Percentiles rank a stretch among this genome's conserved stretches.
phyloP scores from a whole-genome alignment of 2,888 invertebrate species.

The Chalcis sispes region DNA sequence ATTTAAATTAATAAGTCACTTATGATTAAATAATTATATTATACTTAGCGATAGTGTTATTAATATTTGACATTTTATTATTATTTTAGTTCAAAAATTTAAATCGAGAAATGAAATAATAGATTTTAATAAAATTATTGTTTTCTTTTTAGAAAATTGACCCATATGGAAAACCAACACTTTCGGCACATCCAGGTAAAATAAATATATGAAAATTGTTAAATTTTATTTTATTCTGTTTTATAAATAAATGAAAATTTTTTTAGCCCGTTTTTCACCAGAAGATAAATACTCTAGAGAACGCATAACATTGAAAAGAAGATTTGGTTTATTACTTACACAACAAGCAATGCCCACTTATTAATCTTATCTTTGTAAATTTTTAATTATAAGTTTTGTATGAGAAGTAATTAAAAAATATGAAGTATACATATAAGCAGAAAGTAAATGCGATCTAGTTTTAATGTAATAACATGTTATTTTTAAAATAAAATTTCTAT shows the following conservation, averaged over 20 bases:
- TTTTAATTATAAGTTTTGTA: conserved; percentile 32
- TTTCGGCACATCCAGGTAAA: conserved; percentile 91
- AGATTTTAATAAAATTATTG: conserved; percentile 19
- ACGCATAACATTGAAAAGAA: conserved; percentile 90
- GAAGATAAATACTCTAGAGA: conserved; percentile 96
- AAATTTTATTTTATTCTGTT: background rate
- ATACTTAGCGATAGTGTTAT: too few relatives aligned
- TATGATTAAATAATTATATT: too few relatives aligned
- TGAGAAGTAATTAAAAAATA: background rate
- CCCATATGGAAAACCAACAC: conserved; percentile 87
- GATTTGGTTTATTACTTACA: conserved; percentile 91
- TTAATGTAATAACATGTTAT: background rate
- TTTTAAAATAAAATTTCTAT: conserved; percentile 9
- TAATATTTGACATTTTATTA: background rate
- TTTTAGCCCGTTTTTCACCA: conserved; percentile 93
- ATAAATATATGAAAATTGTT: conserved; percentile 16
- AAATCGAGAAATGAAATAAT: too few relatives aligned
- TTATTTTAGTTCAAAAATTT: conserved; percentile 13
- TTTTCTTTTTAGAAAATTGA: conserved; percentile 84
- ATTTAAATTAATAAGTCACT: too few relatives aligned
- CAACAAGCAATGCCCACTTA: conserved; percentile 87
- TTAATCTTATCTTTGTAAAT: conserved; percentile 72
- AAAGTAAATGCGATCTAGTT: too few relatives aligned
- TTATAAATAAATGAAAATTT: conserved; percentile 4
- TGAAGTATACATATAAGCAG: background rate